A percentile compares a stretch with the other conserved stretches of the same genome.
phyloP scores from a whole-genome alignment of 2,888 invertebrate species.

The Eupithecia dodoneata region DNA sequence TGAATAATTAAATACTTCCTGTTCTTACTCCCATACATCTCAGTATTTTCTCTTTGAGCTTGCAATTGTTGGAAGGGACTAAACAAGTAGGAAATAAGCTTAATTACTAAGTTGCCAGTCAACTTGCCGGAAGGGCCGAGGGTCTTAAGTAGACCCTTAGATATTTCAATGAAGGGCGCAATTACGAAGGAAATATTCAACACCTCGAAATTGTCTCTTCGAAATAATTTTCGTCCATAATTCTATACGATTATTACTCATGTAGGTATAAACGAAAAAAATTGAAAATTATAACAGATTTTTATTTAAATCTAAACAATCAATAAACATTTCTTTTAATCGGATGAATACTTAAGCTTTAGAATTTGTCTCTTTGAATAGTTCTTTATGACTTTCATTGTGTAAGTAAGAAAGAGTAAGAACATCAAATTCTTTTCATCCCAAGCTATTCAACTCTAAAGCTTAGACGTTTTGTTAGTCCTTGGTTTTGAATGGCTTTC shows the following conservation, averaged over 20 bases:
- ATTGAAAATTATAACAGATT: background rate
- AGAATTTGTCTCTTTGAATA: slow-evolving; percentile 43
- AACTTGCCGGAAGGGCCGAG: slow-evolving; percentile 66
- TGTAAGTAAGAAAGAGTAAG: slow-evolving; percentile 43
- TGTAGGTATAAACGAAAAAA: background rate
- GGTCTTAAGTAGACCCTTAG: slow-evolving; percentile 73
- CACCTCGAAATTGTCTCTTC: slow-evolving; percentile 56
- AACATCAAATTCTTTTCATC: slow-evolving; percentile 55
- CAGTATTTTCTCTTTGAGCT: slow-evolving; percentile 40
- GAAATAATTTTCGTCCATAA: background rate
- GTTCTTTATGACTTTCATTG: slow-evolving; percentile 48
- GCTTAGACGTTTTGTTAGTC: slow-evolving; percentile 51
- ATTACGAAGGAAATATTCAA: slow-evolving; percentile 74
- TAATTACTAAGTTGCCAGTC: slow-evolving; percentile 78
- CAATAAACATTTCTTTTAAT: slow-evolving; percentile 23
- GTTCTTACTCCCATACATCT: slow-evolving; percentile 17
- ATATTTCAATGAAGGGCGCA: slow-evolving; percentile 74
- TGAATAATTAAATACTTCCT: slow-evolving; percentile 34
- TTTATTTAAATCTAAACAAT: slow-evolving; percentile 1
- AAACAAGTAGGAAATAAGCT: slow-evolving; percentile 79
- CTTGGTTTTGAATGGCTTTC: slow-evolving; percentile 3
- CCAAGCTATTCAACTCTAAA: slow-evolving; percentile 52
- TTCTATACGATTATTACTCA: background rate
- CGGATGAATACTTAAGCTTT: background rate
- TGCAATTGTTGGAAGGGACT: slow-evolving; percentile 68